Conservation (phyloP, 2,113 vertebrate genomes). For the Gobio gobio region DNA sequence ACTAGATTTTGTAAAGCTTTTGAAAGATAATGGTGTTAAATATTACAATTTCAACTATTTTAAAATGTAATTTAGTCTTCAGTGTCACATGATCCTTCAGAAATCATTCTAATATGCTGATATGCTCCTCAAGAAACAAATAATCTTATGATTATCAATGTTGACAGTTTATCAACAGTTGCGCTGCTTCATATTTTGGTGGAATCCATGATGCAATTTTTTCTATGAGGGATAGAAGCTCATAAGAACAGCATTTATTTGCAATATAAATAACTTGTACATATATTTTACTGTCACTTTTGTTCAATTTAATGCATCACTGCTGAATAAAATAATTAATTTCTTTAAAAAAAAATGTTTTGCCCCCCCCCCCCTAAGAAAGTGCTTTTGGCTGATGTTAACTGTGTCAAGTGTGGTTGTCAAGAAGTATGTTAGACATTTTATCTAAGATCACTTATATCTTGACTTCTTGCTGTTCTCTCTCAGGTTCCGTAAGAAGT, state of each 20-base stretch:
- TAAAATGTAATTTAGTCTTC: too few relatives aligned
- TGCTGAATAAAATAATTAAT: too few relatives aligned
- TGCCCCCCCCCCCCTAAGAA: too few relatives aligned
- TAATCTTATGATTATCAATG: not conserved
- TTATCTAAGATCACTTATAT: not conserved
- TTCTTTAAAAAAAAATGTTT: not conserved
- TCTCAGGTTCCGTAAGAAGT: constrained; percentile 79
- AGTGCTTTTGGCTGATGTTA: not conserved
- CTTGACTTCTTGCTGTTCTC: not conserved
- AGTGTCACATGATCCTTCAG: not conserved
- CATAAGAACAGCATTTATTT: too few relatives aligned
- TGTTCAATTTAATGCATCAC: not conserved
- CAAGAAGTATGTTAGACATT: not conserved
- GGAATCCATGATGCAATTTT: not conserved
- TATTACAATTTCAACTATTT: not conserved
- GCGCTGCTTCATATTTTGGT: not conserved
- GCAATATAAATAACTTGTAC: not conserved
- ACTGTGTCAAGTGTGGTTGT: not conserved
- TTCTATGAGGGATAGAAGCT: not conserved
- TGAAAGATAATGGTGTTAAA: not conserved
- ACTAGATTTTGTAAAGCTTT: not conserved
- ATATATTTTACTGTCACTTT: not conserved
- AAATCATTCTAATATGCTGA: not conserved
- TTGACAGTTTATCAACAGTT: not conserved
- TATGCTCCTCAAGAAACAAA: not conserved